Evolutionary conservation across 2,888 invertebrate genomes (phyloP).

Genomic region (Epinotia bilunana): DNA sequence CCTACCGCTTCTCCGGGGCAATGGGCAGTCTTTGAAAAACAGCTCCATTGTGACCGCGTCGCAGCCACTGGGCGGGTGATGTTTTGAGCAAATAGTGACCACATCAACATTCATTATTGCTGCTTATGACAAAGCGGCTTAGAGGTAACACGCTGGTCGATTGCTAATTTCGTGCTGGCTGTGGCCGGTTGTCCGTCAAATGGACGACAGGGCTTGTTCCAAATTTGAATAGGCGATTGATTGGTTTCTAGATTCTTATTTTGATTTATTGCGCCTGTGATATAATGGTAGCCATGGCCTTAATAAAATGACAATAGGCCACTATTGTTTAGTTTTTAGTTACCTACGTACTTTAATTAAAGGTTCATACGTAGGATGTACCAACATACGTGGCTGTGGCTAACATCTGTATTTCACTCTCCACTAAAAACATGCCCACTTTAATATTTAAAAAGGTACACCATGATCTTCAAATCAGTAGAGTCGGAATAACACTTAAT

Average conservation of each 20-base stretch:
- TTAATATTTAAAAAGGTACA: too few relatives aligned
- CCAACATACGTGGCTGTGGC: too few relatives aligned
- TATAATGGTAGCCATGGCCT: background rate
- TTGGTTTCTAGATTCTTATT: conserved; percentile 10
- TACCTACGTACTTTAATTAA: too few relatives aligned
- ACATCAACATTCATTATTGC: conserved; percentile 64
- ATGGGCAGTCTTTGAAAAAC: background rate
- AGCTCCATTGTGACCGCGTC: conserved; percentile 19
- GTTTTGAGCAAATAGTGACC: conserved; percentile 61
- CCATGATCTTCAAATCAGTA: too few relatives aligned
- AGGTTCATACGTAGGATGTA: too few relatives aligned
- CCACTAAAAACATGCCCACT: too few relatives aligned
- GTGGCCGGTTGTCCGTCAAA: conserved; percentile 30
- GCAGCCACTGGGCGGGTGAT: conserved; percentile 20
- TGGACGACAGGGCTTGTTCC: conserved; percentile 37
- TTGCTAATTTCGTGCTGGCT: conserved; percentile 55
- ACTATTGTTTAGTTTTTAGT: too few relatives aligned
- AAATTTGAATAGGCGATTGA: conserved; percentile 41
- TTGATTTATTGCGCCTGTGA: background rate
- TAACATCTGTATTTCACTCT: too few relatives aligned
- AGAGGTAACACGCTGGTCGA: conserved; percentile 70
- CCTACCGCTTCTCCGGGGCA: too few relatives aligned
- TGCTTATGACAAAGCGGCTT: conserved; percentile 76
- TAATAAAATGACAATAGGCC: background rate
- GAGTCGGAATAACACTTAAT: too few relatives aligned